Conservation (phyloP, 2,888 invertebrate genomes). For the Lissonota sp. region DNA sequence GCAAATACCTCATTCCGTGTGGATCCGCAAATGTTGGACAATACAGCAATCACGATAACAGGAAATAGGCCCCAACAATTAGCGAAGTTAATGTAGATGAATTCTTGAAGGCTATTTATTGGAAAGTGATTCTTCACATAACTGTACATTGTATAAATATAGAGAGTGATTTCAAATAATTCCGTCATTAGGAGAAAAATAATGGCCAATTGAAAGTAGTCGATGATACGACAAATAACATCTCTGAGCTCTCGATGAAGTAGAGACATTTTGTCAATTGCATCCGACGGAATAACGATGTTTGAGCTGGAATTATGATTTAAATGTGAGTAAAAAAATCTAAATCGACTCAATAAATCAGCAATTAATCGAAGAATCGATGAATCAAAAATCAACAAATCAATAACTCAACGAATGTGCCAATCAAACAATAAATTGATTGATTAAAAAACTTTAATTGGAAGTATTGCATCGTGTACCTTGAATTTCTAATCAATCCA, state of each 20-base stretch:
- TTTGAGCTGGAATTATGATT: too few species aligned
- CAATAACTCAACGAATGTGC: neutral
- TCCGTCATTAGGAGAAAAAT: constrained; percentile 6
- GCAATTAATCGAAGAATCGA: too few species aligned
- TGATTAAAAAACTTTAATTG: too few species aligned
- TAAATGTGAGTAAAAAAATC: too few species aligned
- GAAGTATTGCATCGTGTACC: too few species aligned
- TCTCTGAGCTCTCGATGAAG: constrained; percentile 44
- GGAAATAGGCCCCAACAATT: neutral
- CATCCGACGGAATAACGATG: too few species aligned
- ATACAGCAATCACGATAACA: neutral
- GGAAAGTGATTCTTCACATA: neutral
- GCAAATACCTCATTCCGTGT: constrained; percentile 16
- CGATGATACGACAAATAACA: constrained; percentile 11
- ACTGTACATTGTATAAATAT: constrained; percentile 13
- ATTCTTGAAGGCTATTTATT: neutral
- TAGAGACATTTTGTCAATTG: constrained; percentile 14
- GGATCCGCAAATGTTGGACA: constrained; percentile 2
- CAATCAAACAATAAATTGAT: too few species aligned
- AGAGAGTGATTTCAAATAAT: neutral
- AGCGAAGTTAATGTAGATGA: too few species aligned
- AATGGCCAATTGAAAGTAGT: constrained; percentile 3
- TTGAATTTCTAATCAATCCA: too few species aligned
- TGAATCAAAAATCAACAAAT: too few species aligned
- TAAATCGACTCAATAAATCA: too few species aligned